phyloP scores from a whole-genome alignment of 2,113 vertebrate species.

The Cottus gobio region DNA sequence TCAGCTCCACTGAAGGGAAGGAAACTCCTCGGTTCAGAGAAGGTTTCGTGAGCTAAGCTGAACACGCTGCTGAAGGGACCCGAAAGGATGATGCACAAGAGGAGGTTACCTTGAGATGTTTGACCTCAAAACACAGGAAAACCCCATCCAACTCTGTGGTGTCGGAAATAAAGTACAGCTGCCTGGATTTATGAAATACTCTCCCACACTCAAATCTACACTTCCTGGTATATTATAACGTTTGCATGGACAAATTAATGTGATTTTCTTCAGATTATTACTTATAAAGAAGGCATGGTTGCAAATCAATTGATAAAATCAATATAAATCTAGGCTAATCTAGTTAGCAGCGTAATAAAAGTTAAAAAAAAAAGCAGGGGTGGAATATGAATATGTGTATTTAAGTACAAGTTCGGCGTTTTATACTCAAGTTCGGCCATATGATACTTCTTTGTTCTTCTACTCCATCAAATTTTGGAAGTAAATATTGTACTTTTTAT shows the following conservation, averaged over 20 bases:
- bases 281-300: not conserved
- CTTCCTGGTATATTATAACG: not conserved
- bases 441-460: not conserved
- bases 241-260: not conserved
- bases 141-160: not conserved
- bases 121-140: slow-evolving; percentile 32
- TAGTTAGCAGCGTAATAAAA: not conserved
- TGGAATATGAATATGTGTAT: not conserved
- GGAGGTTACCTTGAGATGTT: slow-evolving; percentile 14
- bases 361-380: not conserved
- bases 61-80: slow-evolving; percentile 29
- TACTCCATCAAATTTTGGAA: not conserved
- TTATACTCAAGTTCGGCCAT: not conserved
- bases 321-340: not conserved
- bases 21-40: slow-evolving; percentile 20
- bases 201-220: not conserved
- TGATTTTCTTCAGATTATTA: not conserved
- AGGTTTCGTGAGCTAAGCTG: slow-evolving; percentile 34
- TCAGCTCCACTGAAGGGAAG: slow-evolving; percentile 24
- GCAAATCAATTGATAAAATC: not conserved
- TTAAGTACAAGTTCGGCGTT: not conserved
- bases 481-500: not conserved
- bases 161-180: not conserved
- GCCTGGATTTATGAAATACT: not conserved
- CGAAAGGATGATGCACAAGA: not conserved